Evolutionary conservation across 2,888 invertebrate species (phyloP).

Genomic region (Ctenicera cuprea): DNA sequence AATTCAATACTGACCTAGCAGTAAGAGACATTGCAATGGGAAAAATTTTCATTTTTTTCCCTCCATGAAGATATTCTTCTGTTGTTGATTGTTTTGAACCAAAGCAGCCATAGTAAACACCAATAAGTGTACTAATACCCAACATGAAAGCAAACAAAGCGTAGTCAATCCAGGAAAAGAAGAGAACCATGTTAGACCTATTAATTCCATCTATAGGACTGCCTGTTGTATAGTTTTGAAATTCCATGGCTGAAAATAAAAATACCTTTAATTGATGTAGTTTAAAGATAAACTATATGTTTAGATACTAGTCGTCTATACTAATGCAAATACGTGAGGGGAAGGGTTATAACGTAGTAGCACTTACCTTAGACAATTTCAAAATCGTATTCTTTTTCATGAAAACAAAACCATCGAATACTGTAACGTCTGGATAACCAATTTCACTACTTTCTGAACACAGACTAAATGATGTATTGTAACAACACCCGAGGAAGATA

Average conservation of each 20-base stretch:
- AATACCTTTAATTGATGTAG: background rate
- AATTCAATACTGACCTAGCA: slow-evolving; percentile 75
- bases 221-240: background rate
- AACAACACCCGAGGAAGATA: too few relatives aligned
- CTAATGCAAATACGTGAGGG: too few relatives aligned
- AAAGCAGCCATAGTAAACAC: slow-evolving; percentile 73
- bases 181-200: background rate
- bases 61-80: slow-evolving; percentile 81
- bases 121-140: slow-evolving; percentile 61
- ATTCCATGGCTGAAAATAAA: slow-evolving; percentile 1
- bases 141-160: slow-evolving; percentile 68
- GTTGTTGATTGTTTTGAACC: slow-evolving; percentile 78
- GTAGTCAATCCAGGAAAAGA: slow-evolving; percentile 52
- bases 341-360: too few relatives aligned
- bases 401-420: too few relatives aligned
- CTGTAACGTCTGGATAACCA: too few relatives aligned
- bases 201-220: background rate
- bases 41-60: slow-evolving; percentile 81
- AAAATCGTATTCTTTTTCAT: too few relatives aligned
- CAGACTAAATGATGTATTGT: too few relatives aligned
- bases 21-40: slow-evolving; percentile 83
- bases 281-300: too few relatives aligned
- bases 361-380: too few relatives aligned
- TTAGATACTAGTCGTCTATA: too few relatives aligned
- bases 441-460: too few relatives aligned